phyloP scores from a whole-genome alignment of 2,113 vertebrate genomes.

The Fukomys damarensis region DNA sequence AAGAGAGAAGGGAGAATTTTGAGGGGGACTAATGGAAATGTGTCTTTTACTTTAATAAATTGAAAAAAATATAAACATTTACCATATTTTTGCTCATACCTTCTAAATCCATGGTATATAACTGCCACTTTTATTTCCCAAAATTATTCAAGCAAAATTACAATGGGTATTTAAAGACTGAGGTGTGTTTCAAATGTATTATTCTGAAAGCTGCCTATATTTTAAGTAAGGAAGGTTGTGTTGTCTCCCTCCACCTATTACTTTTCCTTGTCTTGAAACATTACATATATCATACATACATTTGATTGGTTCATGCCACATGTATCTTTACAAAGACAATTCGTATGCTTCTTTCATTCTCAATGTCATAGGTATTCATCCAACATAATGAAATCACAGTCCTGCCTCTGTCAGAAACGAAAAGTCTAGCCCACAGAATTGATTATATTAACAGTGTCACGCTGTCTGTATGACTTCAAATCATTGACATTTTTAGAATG shows the following conservation, averaged over 20 bases:
- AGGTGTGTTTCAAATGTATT: background rate
- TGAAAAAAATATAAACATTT: background rate
- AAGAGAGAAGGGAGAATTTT: background rate
- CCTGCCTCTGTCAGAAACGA: background rate
- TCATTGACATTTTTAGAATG: background rate
- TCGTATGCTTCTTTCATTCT: background rate
- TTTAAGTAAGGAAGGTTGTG: background rate
- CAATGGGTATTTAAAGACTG: background rate
- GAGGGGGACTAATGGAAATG: background rate
- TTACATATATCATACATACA: background rate
- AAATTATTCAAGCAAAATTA: background rate
- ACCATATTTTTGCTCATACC: background rate
- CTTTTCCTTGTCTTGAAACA: background rate
- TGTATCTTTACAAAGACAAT: background rate
- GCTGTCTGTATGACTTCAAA: background rate
- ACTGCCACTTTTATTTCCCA: background rate
- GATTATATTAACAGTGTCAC: background rate
- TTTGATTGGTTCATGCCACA: background rate
- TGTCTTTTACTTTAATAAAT: background rate
- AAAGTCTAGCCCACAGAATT: background rate
- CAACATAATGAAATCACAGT: background rate
- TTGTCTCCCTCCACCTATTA: background rate
- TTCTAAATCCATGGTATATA: background rate
- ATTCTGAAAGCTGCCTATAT: background rate
- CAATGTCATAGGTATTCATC: background rate